These are phyloP conservation scores for Exephanes ischioxanthus DNA, from an alignment of 2,888 invertebrate genomes.

Conservation along the genomic window DNA sequence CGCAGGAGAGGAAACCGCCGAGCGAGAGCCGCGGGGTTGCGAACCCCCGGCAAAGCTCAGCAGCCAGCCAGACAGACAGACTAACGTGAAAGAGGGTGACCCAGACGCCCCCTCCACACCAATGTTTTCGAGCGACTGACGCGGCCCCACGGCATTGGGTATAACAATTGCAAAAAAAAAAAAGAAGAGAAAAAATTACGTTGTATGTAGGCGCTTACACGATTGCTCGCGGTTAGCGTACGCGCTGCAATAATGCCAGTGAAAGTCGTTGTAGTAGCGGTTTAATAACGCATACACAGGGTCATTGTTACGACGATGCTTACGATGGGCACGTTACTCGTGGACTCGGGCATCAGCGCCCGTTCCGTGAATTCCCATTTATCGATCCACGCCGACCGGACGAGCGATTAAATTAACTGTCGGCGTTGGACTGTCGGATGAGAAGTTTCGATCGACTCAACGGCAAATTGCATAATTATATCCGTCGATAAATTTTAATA, in stretches of 20 bases:
- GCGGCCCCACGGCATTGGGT: conserved; percentile 70
- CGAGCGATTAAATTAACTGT: background rate
- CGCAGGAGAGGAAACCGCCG: conserved; percentile 25
- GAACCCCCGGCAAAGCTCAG: conserved; percentile 75
- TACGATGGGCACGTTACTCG: conserved; percentile 35
- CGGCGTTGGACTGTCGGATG: background rate
- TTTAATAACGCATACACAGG: conserved; percentile 64
- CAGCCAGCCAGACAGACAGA: conserved; percentile 79
- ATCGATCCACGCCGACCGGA: conserved; percentile 48
- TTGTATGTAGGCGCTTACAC: conserved; percentile 23
- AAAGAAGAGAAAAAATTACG: conserved; percentile 39
- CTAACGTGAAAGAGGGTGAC: conserved; percentile 82
- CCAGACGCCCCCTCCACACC: conserved; percentile 82
- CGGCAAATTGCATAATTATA: conserved; percentile 3
- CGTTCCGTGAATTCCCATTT: conserved; percentile 52
- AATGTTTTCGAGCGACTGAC: conserved; percentile 73
- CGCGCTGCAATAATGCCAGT: background rate
- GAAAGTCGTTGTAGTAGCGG: conserved; percentile 54
- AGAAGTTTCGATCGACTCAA: background rate
- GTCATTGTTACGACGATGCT: conserved; percentile 64
- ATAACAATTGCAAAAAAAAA: conserved; percentile 72
- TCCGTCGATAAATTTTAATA: background rate
- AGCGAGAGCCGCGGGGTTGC: conserved; percentile 74
- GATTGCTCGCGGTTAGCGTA: background rate
- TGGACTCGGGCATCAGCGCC: conserved; percentile 16